A percentile compares a stretch with the other conserved stretches of the same genome.
Conservation (phyloP, 2,113 vertebrate species). For the Etia nguti region DNA sequence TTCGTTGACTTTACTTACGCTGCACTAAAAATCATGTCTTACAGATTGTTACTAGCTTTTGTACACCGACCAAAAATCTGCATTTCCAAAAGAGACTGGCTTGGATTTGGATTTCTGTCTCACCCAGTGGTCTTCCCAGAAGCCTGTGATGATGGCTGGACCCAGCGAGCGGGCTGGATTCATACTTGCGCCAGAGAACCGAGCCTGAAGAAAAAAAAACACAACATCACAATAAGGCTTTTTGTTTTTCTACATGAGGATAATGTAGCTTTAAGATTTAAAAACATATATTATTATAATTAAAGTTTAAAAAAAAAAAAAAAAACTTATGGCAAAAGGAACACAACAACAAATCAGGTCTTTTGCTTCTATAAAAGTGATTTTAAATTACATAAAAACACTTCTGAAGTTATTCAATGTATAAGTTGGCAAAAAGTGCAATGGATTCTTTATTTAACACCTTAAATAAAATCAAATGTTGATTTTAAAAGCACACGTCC, state of each 20-base stretch:
- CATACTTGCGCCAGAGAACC: conserved; percentile 79
- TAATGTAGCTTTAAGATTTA: not conserved
- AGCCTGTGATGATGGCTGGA: conserved; percentile 75
- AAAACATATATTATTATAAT: not conserved
- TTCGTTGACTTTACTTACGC: not conserved
- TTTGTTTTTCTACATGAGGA: not conserved
- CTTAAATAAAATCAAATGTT: not conserved
- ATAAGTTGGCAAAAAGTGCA: not conserved
- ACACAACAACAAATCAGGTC: not conserved
- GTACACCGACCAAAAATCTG: not conserved
- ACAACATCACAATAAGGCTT: not conserved
- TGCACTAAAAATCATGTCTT: not conserved
- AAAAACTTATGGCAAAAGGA: not conserved
- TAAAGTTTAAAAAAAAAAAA: not conserved
- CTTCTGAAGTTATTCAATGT: not conserved
- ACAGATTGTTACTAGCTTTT: not conserved
- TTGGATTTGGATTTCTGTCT: conserved; percentile 25
- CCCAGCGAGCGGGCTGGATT: conserved; percentile 78
- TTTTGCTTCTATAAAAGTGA: not conserved
- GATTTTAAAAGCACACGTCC: not conserved
- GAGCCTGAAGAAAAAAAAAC: conserved; percentile 53
- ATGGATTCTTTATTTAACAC: not conserved
- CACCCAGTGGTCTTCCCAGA: conserved; percentile 83
- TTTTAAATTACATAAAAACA: not conserved
- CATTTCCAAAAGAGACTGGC: not conserved